Conservation (phyloP, 2,797 vertebrate genomes). For the Bucorvus abyssinicus region DNA sequence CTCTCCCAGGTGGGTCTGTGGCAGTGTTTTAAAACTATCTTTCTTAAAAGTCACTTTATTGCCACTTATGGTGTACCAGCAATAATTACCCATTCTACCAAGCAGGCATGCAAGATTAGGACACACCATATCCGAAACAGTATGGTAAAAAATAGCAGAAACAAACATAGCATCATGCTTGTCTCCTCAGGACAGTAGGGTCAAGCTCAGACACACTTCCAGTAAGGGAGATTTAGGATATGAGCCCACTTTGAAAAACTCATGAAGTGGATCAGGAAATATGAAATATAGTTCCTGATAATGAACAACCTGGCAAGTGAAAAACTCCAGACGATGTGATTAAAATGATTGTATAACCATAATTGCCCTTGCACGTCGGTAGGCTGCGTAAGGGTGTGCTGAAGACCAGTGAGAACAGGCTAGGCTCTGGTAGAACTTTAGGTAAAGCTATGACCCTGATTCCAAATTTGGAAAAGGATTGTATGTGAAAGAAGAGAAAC, state of each 20-base stretch:
- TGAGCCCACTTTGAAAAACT: background rate
- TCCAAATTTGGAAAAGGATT: background rate
- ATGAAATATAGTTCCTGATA: background rate
- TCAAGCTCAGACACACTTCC: background rate
- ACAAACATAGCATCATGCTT: background rate
- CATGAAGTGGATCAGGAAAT: background rate
- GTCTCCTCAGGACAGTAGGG: background rate
- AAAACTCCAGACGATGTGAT: background rate
- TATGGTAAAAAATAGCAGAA: background rate
- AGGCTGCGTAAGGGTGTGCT: background rate
- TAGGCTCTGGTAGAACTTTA: background rate
- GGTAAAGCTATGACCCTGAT: background rate
- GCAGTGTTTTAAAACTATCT: background rate
- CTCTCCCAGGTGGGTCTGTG: background rate
- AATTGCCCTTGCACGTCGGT: background rate
- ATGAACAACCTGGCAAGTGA: background rate
- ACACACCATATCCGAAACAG: background rate
- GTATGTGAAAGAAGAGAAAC: background rate
- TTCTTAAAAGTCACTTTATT: background rate
- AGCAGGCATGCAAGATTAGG: background rate
- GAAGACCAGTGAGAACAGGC: background rate
- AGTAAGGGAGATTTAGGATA: background rate
- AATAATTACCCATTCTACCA: background rate
- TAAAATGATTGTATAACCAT: background rate
- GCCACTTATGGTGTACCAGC: background rate